Percentiles rank a stretch among this genome's conserved stretches.
These are phyloP conservation scores for Germaria angustata DNA, from an alignment of 2,888 invertebrate genomes.

Conservation along the genomic window DNA sequence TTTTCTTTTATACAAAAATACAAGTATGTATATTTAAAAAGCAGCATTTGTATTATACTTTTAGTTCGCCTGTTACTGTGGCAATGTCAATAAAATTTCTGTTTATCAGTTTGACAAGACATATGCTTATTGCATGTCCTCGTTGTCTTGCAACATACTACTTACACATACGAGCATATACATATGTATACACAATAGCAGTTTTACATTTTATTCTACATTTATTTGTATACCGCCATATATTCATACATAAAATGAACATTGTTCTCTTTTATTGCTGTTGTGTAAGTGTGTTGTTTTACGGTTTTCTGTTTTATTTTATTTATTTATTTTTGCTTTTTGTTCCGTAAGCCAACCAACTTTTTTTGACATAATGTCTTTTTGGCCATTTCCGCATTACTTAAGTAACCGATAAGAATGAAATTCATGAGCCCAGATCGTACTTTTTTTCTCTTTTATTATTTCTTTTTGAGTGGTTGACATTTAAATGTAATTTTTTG, in stretches of 20 bases:
- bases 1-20: conserved; percentile 16
- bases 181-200: not conserved
- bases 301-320: conserved; percentile 32
- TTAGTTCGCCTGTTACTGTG: conserved; percentile 58
- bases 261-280: conserved; percentile 52
- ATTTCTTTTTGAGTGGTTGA: conserved; percentile 66
- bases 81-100: conserved; percentile 71
- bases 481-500: conserved; percentile 65
- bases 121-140: conserved; percentile 68
- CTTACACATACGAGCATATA: conserved; percentile 25
- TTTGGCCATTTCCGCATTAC: conserved; percentile 67
- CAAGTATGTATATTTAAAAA: not conserved
- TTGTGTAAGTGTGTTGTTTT: conserved; percentile 51
- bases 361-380: conserved; percentile 66
- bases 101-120: conserved; percentile 71
- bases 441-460: conserved; percentile 48
- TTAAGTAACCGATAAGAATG: conserved; percentile 67
- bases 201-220: conserved; percentile 14
- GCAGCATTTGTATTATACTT: conserved; percentile 39
- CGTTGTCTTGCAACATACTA: conserved; percentile 58
- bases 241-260: conserved; percentile 10
- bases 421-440: conserved; percentile 65
- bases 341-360: conserved; percentile 29
- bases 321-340: conserved; percentile 25
- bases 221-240: conserved; percentile 19